A percentile compares a stretch with the other conserved stretches of the same genome.
These are phyloP conservation scores for Rhinoptilus africanus DNA, from an alignment of 2,113 vertebrate genomes.

Conservation along the genomic window DNA sequence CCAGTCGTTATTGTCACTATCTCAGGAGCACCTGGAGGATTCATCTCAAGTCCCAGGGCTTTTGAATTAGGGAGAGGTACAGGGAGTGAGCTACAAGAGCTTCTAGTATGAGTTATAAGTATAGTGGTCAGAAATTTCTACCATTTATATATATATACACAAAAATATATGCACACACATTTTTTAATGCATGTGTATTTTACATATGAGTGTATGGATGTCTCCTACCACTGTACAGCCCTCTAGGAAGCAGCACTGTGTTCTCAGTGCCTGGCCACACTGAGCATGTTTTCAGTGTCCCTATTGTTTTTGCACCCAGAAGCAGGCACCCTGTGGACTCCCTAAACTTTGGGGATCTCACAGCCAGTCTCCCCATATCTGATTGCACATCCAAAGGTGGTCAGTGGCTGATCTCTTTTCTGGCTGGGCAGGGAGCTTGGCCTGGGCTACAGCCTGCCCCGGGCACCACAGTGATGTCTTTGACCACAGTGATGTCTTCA, in stretches of 20 bases:
- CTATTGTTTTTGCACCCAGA: background rate
- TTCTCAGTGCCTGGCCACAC: background rate
- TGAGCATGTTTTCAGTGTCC: background rate
- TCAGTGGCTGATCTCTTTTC: background rate
- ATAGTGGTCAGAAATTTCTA: background rate
- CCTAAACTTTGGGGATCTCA: background rate
- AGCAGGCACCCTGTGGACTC: background rate
- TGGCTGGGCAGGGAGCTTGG: rapidly evolving
- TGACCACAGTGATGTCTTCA: background rate
- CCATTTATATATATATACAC: background rate
- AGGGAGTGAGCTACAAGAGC: background rate
- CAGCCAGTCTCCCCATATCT: background rate
- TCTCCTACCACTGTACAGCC: background rate
- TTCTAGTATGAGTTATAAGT: background rate
- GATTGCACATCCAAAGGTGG: background rate
- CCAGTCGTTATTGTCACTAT: background rate
- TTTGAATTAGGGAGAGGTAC: background rate
- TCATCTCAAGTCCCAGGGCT: background rate
- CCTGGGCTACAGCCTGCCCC: background rate
- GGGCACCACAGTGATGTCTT: background rate
- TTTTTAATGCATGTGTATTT: background rate
- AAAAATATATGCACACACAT: background rate
- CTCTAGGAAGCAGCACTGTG: background rate
- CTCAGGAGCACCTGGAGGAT: background rate
- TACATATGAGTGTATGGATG: background rate